Evolutionary conservation across 2,113 vertebrate species (phyloP), one percentile per base, ranked within the genome.

Genomic region (Ochotona princeps): DNA sequence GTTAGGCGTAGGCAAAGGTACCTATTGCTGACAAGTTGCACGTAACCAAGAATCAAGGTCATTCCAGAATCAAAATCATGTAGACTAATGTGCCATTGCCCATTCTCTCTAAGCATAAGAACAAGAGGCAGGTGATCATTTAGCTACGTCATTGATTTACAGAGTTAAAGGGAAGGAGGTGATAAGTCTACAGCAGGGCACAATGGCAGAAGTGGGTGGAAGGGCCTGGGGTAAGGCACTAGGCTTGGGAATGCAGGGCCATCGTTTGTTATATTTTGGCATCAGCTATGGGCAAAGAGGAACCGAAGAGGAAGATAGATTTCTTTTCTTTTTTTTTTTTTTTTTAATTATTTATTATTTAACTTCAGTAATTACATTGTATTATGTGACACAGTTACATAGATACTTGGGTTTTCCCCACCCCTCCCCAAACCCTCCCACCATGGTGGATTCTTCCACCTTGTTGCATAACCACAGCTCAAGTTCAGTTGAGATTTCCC

Each of bases 301-400:
- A 93, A 79, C 35, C 66, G 44, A 88, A 18, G n/a, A 88, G 35
- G 47, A 51, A 90, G 51, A 63, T 72, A n/a, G 51, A 88, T 92
- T 96, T 85, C 86, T n/a, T n/a, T n/a, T n/a, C n/a, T n/a, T n/a
- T n/a, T n/a, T n/a, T n/a, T n/a, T n/a, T n/a, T n/a, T n/a, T n/a
- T n/a, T n/a, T n/a, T n/a, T n/a, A n/a, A n/a, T n/a, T n/a, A n/a
- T n/a, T n/a, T n/a, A n/a, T n/a, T n/a, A n/a, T n/a, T n/a, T n/a
- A n/a, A n/a, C n/a, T n/a, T n/a, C n/a, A n/a, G n/a, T n/a, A n/a
- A n/a, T n/a, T n/a, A n/a, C n/a, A n/a, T n/a, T n/a, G n/a, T n/a
- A n/a, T n/a, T n/a, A n/a, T n/a, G n/a, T n/a, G n/a, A n/a, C n/a
- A n/a, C n/a, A n/a, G n/a, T n/a, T n/a, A n/a, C n/a, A n/a, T n/a